phyloP scores from a whole-genome alignment of 2,113 vertebrate species.

The Glaucidium brasilianum region DNA sequence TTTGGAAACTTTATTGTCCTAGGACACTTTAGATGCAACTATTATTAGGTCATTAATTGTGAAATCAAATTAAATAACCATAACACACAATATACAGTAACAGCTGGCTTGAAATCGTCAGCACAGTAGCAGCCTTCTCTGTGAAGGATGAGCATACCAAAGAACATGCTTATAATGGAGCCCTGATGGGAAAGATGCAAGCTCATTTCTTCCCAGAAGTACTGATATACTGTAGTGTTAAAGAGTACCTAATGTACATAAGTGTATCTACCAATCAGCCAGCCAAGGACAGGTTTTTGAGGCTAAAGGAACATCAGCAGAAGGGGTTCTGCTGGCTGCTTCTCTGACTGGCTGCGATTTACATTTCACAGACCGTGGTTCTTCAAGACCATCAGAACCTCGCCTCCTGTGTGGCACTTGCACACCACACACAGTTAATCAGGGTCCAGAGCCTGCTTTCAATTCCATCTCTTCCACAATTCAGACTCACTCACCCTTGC shows the following conservation, averaged over 20 bases:
- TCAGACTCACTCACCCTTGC: neutral
- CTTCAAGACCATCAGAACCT: neutral
- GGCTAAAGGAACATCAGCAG: neutral
- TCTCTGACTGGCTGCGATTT: neutral
- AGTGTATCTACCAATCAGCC: neutral
- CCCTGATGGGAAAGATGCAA: neutral
- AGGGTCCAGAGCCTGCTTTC: neutral
- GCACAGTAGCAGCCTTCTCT: neutral
- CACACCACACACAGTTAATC: neutral
- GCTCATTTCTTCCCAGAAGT: neutral
- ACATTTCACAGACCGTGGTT: neutral
- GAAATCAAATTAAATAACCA: neutral
- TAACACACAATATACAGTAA: neutral
- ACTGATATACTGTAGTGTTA: neutral
- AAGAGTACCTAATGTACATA: neutral
- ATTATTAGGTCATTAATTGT: neutral
- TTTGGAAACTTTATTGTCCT: neutral
- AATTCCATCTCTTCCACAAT: neutral
- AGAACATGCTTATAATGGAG: neutral
- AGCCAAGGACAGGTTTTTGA: neutral
- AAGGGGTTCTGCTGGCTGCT: neutral
- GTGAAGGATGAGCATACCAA: neutral
- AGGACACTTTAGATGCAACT: neutral
- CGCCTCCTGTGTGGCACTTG: neutral
- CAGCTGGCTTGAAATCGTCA: neutral